These are phyloP conservation scores for Caenorhabditis briggsae DNA, from an alignment of 1,140 invertebrate species.

Conservation along the genomic window DNA sequence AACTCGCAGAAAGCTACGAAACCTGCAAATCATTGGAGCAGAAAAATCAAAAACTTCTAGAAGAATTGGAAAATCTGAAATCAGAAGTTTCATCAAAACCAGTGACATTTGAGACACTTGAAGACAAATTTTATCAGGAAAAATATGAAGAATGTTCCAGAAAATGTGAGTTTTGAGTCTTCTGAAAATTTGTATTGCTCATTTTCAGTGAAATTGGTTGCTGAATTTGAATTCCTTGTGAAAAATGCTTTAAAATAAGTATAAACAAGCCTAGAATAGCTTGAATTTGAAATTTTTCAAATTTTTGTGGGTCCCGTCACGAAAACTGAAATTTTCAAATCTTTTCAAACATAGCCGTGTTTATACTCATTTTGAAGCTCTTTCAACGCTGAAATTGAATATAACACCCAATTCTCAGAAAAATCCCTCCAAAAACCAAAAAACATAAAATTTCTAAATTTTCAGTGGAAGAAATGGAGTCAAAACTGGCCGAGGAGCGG, in stretches of 20 bases:
- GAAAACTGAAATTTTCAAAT: no score
- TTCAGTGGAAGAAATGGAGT: constrained; percentile 28
- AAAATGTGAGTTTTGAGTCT: constrained; percentile 21
- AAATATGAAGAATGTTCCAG: constrained; percentile 29
- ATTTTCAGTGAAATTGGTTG: no score
- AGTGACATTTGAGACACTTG: neutral
- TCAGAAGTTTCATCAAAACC: neutral
- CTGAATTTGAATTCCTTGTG: no score
- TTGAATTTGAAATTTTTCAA: no score
- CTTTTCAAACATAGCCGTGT: no score
- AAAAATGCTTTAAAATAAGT: no score
- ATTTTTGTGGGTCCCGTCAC: no score
- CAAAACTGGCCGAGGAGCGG: constrained; percentile 10
- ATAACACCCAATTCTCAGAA: neutral
- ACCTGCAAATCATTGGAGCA: neutral
- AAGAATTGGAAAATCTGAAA: constrained; percentile 8
- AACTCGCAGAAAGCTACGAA: neutral
- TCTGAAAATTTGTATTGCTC: neutral
- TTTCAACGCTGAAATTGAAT: neutral
- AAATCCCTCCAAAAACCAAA: neutral
- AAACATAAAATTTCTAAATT: neutral
- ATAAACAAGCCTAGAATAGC: no score
- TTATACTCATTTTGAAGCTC: no score
- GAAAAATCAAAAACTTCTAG: neutral
- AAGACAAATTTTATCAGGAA: constrained; percentile 31